Percentiles rank a stretch among this genome's conserved stretches.
Evolutionary conservation across 2,888 invertebrate species (phyloP).

Genomic region (Zaprionus lineosus): DNA sequence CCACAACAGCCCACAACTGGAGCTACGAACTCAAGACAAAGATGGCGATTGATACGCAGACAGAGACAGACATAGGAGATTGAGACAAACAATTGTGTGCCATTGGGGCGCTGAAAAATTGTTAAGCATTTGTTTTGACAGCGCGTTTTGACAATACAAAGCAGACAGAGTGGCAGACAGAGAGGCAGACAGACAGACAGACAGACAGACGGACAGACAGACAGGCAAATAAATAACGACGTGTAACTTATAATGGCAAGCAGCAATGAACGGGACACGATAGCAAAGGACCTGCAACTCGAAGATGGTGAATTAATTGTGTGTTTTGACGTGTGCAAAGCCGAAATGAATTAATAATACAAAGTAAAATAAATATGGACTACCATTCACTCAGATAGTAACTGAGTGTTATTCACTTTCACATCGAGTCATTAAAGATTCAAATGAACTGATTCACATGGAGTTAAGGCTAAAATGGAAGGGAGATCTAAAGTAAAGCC

Average conservation of each 20-base stretch:
- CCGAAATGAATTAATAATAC: constrained; percentile 9
- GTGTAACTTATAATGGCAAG: no score
- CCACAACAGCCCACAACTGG: constrained; percentile 3
- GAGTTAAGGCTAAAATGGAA: no score
- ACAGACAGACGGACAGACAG: no score
- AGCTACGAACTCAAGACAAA: constrained; percentile 4
- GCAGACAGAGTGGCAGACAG: constrained; percentile 35
- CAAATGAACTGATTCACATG: no score
- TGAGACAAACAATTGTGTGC: constrained; percentile 41
- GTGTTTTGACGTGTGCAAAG: constrained; percentile 50
- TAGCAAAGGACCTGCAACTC: constrained; percentile 3
- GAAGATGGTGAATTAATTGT: constrained; percentile 57
- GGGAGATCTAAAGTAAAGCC: no score
- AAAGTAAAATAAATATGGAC: background rate
- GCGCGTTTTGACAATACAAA: constrained; percentile 71
- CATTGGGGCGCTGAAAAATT: constrained; percentile 67
- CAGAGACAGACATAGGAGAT: constrained; percentile 16
- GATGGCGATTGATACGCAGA: constrained; percentile 11
- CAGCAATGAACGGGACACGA: background rate
- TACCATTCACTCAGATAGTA: no score
- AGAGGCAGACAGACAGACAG: no score
- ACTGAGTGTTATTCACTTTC: no score
- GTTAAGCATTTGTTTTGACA: constrained; percentile 74
- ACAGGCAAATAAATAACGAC: no score
- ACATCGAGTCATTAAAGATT: no score